Evolutionary conservation across 2,888 invertebrate genomes (phyloP).

Genomic region (Mechanitis messenoides): DNA sequence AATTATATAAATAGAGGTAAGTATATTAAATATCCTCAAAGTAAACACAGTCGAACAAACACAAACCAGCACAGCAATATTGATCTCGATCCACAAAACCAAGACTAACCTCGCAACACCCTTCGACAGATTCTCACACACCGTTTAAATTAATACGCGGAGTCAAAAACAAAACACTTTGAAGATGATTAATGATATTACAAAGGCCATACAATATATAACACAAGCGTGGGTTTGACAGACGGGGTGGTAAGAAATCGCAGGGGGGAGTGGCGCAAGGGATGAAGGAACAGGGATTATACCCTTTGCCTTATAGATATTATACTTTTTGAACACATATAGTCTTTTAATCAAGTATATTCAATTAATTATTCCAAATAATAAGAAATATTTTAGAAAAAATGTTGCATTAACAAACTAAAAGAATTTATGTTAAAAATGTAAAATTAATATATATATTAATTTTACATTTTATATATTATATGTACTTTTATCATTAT

Average conservation of each 20-base stretch:
- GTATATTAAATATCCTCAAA: too few relatives aligned
- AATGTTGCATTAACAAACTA: too few relatives aligned
- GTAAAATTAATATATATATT: too few relatives aligned
- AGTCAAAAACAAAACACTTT: conserved; percentile 57
- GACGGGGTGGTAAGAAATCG: conserved; percentile 45
- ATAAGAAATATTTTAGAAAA: too few relatives aligned
- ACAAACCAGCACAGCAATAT: too few relatives aligned
- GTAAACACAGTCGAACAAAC: too few relatives aligned
- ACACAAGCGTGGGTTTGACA: conserved; percentile 59
- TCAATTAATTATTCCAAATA: too few relatives aligned
- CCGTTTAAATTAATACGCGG: conserved; percentile 51
- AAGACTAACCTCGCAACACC: conserved; percentile 10
- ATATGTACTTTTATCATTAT: too few relatives aligned
- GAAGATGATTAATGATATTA: conserved; percentile 64
- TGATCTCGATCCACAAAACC: background rate
- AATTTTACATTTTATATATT: too few relatives aligned
- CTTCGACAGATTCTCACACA: conserved; percentile 21
- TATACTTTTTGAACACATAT: background rate
- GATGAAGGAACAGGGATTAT: conserved; percentile 10
- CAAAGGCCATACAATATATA: conserved; percentile 68
- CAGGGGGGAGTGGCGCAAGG: conserved; percentile 35
- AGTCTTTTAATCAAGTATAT: too few relatives aligned
- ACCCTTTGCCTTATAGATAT: background rate
- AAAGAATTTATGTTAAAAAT: too few relatives aligned
- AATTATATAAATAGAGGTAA: too few relatives aligned